Percentiles rank a stretch among this genome's conserved stretches.
Conservation (phyloP, 2,888 invertebrate species). For the Lithophane ornitopus region DNA sequence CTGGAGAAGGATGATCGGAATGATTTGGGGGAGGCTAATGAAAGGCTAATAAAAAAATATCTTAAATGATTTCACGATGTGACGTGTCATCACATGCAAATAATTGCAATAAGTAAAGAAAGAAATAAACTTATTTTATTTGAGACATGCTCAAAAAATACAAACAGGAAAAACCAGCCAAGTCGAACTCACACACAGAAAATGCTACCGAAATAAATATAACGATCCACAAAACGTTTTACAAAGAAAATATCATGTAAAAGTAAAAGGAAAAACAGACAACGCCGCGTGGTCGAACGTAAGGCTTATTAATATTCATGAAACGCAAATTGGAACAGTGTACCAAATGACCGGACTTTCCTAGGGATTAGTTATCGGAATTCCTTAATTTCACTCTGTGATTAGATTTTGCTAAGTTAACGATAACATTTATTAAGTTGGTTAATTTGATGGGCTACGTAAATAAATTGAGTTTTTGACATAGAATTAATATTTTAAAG, state of each 20-base stretch:
- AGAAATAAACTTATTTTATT: too few species aligned
- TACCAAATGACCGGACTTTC: slow-evolving; percentile 78
- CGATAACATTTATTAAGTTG: slow-evolving; percentile 61
- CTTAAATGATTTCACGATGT: too few species aligned
- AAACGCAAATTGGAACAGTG: slow-evolving; percentile 79
- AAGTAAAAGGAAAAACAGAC: slow-evolving; percentile 49
- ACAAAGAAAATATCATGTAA: slow-evolving; percentile 54
- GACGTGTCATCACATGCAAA: too few species aligned
- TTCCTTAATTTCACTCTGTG: slow-evolving; percentile 78
- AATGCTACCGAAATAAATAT: slow-evolving; percentile 25
- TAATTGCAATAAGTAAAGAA: too few species aligned
- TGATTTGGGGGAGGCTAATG: too few species aligned
- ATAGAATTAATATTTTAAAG: not conserved
- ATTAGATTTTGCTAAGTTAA: slow-evolving; percentile 75
- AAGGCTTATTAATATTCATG: slow-evolving; percentile 81
- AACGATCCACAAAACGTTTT: slow-evolving; percentile 34
- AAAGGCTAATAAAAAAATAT: too few species aligned
- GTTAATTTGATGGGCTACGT: slow-evolving; percentile 37
- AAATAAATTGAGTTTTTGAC: slow-evolving; percentile 6
- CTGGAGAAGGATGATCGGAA: too few species aligned
- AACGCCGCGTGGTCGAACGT: slow-evolving; percentile 50
- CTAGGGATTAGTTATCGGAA: slow-evolving; percentile 80
- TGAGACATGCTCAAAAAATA: too few species aligned
- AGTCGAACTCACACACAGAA: not conserved
- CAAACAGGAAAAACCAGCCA: too few species aligned